Conservation (phyloP, 1,140 invertebrate species). For the Pseudomyrmex concolor region DNA sequence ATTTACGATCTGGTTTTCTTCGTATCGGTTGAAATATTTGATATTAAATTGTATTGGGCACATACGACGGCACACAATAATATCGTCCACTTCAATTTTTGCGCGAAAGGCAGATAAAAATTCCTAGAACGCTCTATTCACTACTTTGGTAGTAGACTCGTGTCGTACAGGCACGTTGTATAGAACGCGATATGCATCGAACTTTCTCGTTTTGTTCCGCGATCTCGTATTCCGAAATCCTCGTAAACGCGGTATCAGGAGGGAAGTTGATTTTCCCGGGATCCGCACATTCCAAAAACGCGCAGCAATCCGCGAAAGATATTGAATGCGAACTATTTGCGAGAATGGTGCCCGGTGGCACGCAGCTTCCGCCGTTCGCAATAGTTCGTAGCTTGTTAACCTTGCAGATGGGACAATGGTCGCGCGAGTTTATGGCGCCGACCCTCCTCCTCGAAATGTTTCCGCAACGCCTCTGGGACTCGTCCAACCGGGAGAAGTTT, state of each 20-base stretch:
- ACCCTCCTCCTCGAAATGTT: slow-evolving; percentile 22
- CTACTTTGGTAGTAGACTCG: neutral
- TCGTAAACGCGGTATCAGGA: neutral
- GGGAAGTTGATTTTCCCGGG: slow-evolving; percentile 9
- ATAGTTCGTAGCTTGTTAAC: slow-evolving; percentile 48
- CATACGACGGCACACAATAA: neutral
- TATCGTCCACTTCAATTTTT: too few relatives aligned
- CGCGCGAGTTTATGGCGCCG: neutral
- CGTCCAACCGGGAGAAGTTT: slow-evolving; percentile 31
- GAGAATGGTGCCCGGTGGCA: slow-evolving; percentile 3
- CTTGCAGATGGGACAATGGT: slow-evolving; percentile 25
- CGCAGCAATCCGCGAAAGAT: neutral
- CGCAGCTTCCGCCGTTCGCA: neutral
- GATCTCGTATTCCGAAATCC: slow-evolving; percentile 13
- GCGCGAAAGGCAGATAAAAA: too few relatives aligned
- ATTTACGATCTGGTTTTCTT: neutral
- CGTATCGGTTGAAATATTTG: slow-evolving; percentile 15
- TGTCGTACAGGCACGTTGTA: neutral
- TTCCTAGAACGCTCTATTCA: neutral
- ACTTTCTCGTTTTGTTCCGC: neutral
- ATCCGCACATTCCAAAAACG: slow-evolving; percentile 31
- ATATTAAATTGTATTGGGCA: neutral
- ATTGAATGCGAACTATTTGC: slow-evolving; percentile 44
- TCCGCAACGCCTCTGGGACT: neutral
- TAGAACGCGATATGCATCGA: neutral